phyloP scores from a whole-genome alignment of 2,888 invertebrate genomes.

The Lithophane socia region DNA sequence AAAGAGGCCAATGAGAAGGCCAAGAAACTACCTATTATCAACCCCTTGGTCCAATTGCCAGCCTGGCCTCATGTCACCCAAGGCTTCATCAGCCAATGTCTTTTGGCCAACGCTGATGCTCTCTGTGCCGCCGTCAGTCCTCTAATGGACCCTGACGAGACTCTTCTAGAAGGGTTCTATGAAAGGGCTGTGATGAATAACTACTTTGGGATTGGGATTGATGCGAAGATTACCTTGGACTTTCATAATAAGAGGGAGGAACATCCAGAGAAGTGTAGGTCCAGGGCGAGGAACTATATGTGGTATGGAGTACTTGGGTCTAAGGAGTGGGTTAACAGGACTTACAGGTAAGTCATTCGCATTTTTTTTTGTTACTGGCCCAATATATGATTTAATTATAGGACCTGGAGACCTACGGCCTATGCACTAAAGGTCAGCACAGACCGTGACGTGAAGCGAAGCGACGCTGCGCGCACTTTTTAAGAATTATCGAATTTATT shows the following conservation, averaged over 20 bases:
- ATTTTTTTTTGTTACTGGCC: too few relatives aligned
- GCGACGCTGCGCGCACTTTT: too few relatives aligned
- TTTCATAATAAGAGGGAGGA: constrained; percentile 99
- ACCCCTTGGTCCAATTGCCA: constrained; percentile 96
- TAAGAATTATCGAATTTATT: too few relatives aligned
- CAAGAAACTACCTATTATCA: constrained; percentile 96
- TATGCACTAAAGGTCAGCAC: too few relatives aligned
- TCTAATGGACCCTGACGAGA: constrained; percentile 97
- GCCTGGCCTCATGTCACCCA: constrained; percentile 96
- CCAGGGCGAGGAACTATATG: constrained; percentile 98
- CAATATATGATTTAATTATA: too few relatives aligned
- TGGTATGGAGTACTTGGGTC: constrained; percentile 97
- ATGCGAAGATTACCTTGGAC: constrained; percentile 99
- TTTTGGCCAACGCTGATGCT: constrained; percentile 98
- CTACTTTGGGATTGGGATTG: constrained; percentile 99
- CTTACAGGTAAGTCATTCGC: constrained; percentile 92
- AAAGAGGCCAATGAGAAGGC: constrained; percentile 90
- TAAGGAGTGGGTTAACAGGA: constrained; percentile 96
- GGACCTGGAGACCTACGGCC: not conserved
- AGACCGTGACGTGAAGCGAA: too few relatives aligned
- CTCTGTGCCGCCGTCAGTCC: constrained; percentile 99
- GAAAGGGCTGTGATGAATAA: constrained; percentile 99
- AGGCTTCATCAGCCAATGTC: constrained; percentile 98
- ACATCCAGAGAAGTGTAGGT: constrained; percentile 98
- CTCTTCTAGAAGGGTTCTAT: constrained; percentile 96